Base-by-base conservation (phyloP, 2,113 vertebrate species). In the Trinectes maculatus region DNA sequence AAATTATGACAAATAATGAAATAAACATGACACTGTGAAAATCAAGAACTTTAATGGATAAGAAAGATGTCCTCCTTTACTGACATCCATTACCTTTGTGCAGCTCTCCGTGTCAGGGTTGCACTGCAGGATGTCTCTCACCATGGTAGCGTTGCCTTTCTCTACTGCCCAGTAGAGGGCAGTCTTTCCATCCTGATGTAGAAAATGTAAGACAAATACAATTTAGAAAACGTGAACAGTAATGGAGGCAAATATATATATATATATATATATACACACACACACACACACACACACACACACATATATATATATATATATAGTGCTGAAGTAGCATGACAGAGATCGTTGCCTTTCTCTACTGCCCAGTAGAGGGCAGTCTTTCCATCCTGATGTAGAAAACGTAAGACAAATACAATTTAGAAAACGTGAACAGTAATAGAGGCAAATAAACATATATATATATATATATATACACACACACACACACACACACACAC, bases 151-250 rank as follows among this genome's bases (percentile, higher is more conserved):
- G 2, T 99, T 98, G 51, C 96, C 96, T 81, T 99, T 99, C 82
- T 99, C 98, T 64, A 99, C 97, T 48, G 96, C 95, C 98, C 98
- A 99, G 72, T 98, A 98, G 57, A 99, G 89, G 71, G 96, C 96
- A 66, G 96, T 98, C 89, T 99, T 99, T 80, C 95, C 94, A 86
- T 99, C 97, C 98, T 99, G 46, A 61, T 56, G 47, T 53, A 18
- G 36, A 48, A 49, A 57, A n/a, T 24, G 64, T 22, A 47, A 21
- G n/a, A 7, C 16, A 47, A 58, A 74, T 15, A 69, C 1, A 21
- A 5, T 71, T 66, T 19, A 34, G 40, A 5, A 28, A 62, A 63
- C 5, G 7, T 8, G 34, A 26, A 16, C 29, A 36, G 11, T 26
- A 44, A 64, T 31, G 18, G 10, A 65, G 25, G n/a, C n/a, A 39